These are phyloP conservation scores for Anoplius nigerrimus DNA, from an alignment of 2,888 invertebrate genomes.

Conservation along the genomic window DNA sequence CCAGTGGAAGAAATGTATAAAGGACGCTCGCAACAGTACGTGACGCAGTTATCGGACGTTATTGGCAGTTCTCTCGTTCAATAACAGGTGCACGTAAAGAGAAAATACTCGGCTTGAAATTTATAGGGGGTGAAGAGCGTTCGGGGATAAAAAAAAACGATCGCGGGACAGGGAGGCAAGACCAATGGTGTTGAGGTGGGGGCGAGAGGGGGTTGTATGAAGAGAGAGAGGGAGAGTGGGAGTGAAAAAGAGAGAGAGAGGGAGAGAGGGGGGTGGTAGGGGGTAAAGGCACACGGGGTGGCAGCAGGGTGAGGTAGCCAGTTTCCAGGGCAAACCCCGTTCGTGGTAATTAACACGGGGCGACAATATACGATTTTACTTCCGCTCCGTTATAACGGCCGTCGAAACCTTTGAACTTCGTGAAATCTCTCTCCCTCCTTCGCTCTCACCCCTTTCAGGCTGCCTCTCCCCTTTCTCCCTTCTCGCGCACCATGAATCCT, in stretches of 20 bases:
- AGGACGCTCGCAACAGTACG: slow-evolving; percentile 55
- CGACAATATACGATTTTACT: slow-evolving; percentile 47
- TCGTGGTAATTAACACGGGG: slow-evolving; percentile 45
- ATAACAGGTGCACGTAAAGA: slow-evolving; percentile 66
- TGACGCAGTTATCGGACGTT: slow-evolving; percentile 67
- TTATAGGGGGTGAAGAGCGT: slow-evolving; percentile 47
- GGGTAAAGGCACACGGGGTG: background rate
- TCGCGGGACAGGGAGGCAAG: too few species aligned
- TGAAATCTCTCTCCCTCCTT: background rate
- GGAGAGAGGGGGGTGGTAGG: slow-evolving; percentile 4
- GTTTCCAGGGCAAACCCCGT: slow-evolving; percentile 39
- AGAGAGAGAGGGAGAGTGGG: background rate
- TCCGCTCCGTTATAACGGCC: slow-evolving; percentile 41
- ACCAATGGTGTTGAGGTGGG: background rate
- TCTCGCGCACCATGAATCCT: too few species aligned
- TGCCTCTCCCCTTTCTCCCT: background rate
- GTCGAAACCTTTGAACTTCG: slow-evolving; percentile 38
- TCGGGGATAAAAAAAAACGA: slow-evolving; percentile 13
- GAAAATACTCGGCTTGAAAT: slow-evolving; percentile 56
- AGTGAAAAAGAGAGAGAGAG: slow-evolving; percentile 9
- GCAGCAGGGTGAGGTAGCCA: background rate
- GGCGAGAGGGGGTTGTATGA: slow-evolving; percentile 1
- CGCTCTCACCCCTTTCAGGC: background rate
- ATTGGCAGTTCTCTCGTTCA: slow-evolving; percentile 69
- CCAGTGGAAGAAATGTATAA: slow-evolving; percentile 16